Conservation (phyloP, 1,140 invertebrate genomes). For the Nasonia vitripennis region DNA sequence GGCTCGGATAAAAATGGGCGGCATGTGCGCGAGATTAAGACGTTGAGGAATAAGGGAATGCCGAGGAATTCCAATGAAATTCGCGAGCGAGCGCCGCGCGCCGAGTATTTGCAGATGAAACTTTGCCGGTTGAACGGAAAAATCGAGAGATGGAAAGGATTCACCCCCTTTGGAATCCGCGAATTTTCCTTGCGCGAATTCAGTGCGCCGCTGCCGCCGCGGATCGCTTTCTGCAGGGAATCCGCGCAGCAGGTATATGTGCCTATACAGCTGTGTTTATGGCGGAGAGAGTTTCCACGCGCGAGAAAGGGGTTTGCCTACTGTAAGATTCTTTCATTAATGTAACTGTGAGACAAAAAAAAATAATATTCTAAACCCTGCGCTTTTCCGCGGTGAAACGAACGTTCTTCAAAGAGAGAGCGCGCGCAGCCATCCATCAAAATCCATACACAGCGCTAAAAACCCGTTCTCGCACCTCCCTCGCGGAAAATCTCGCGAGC, state of each 20-base stretch:
- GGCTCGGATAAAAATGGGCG: slow-evolving; percentile 9
- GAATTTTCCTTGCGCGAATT: slow-evolving; percentile 36
- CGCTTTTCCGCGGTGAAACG: not conserved
- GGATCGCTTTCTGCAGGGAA: slow-evolving; percentile 29
- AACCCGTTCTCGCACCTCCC: not conserved
- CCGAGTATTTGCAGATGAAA: slow-evolving; percentile 49
- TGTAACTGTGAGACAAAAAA: not conserved
- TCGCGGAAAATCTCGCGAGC: not conserved
- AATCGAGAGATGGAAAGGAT: slow-evolving; percentile 18
- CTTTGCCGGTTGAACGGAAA: slow-evolving; percentile 42
- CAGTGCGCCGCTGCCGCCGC: not conserved
- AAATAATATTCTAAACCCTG: not conserved
- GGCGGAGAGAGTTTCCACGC: slow-evolving; percentile 6
- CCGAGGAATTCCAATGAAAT: slow-evolving; percentile 45
- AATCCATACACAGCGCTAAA: not conserved
- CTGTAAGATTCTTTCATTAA: not conserved
- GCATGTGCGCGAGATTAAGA: slow-evolving; percentile 6
- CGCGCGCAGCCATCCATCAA: not conserved
- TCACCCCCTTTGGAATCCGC: slow-evolving; percentile 15
- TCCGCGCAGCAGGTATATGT: not conserved
- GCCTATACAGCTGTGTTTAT: slow-evolving; percentile 4
- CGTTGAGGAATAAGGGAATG: slow-evolving; percentile 44
- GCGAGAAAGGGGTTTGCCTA: not conserved
- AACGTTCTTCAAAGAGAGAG: not conserved
- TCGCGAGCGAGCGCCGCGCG: not conserved